Percentiles rank a stretch among this genome's conserved stretches.
Evolutionary conservation across 2,888 invertebrate species (phyloP).

Genomic region (Pterostichus madidus): DNA sequence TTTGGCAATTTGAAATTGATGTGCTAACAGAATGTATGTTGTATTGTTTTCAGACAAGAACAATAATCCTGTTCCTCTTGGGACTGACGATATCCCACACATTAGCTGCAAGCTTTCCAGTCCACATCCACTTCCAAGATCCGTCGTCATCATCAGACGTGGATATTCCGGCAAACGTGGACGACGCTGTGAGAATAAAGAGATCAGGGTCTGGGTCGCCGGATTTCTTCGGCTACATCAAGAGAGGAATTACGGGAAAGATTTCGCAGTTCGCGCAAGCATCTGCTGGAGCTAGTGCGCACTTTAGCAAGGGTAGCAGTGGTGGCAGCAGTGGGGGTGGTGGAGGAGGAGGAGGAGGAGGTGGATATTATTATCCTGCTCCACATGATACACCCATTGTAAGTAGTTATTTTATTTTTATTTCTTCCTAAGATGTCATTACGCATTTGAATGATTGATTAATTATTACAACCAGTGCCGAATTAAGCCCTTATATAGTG

Average conservation of each 20-base stretch:
- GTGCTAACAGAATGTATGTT: background rate
- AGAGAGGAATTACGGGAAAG: conserved; percentile 79
- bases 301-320: conserved; percentile 78
- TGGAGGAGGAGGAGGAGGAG: background rate
- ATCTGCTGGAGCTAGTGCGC: conserved; percentile 78
- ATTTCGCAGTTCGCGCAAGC: conserved; percentile 80
- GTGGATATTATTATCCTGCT: conserved; percentile 73
- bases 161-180: conserved; percentile 19
- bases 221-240: conserved; percentile 76
- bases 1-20: no score
- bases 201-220: conserved; percentile 75
- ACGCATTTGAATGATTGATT: no score
- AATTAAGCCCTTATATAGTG: no score
- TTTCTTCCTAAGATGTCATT: background rate
- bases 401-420: conserved; percentile 4
- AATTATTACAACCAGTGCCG: no score
- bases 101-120: conserved; percentile 13
- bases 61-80: conserved; percentile 45
- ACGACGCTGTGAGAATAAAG: conserved; percentile 56
- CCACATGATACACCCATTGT: conserved; percentile 76
- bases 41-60: conserved; percentile 40
- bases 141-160: conserved; percentile 33
- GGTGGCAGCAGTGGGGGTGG: conserved; percentile 75
- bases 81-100: conserved; percentile 28
- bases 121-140: conserved; percentile 31